phyloP scores from a whole-genome alignment of 2,797 vertebrate genomes.

The Lepidocolaptes lacrymiger region DNA sequence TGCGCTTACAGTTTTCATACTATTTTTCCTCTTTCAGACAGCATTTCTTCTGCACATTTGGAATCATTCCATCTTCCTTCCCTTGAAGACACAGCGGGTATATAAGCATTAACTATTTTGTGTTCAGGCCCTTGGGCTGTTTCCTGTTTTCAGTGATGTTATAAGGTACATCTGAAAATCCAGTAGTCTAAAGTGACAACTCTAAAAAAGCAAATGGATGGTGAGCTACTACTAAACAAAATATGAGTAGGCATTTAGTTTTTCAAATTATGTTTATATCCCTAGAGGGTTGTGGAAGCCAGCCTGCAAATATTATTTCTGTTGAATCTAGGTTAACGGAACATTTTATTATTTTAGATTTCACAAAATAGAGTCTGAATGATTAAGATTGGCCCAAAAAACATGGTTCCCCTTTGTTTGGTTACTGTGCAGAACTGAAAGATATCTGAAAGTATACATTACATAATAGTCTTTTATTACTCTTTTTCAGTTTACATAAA shows the following conservation, averaged over 20 bases:
- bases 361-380: neutral
- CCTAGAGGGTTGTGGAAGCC: neutral
- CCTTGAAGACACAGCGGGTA: neutral
- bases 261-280: constrained; percentile 27
- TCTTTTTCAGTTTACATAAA: neutral
- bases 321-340: neutral
- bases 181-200: neutral
- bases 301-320: neutral
- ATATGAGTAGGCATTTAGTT: constrained; percentile 26
- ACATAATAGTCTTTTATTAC: neutral
- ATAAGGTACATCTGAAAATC: constrained; percentile 36
- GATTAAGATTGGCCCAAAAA: neutral
- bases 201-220: neutral
- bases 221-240: constrained; percentile 26
- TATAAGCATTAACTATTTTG: neutral
- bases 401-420: neutral
- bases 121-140: neutral
- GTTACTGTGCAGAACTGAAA: neutral
- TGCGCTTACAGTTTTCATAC: neutral
- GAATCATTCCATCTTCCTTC: constrained; percentile 18
- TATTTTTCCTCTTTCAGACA: neutral
- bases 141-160: neutral
- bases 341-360: neutral
- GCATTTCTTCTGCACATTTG: constrained; percentile 25
- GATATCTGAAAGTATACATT: neutral